Base-by-base conservation (phyloP, 2,797 vertebrate species). In the Falco columbarius region DNA sequence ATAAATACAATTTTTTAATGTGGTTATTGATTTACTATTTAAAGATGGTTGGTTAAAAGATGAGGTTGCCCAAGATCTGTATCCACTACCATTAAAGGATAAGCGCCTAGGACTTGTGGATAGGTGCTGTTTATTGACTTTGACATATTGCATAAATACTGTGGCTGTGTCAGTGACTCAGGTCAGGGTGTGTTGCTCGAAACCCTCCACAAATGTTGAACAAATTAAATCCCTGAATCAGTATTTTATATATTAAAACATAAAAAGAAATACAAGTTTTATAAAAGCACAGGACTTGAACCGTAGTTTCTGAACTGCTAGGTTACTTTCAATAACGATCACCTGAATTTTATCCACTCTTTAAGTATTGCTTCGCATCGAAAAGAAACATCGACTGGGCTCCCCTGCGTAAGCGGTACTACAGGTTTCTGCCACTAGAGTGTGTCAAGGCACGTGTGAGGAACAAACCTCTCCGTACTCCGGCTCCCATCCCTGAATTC, bases 361-460 rank as follows among this genome's bases (percentile, higher is more conserved):
- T 52, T 52, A 81, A 72, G 14, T 62, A 86, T 8, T 63, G 30
- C 15, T 68, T 52, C 4, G 2, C 21, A 49, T 21, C 17, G 26
- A 40, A 82, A 89, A 77, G 55, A 24, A 84, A 32, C 82, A 67
- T 34, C 1, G 10, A 68, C 68, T 26, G 68, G 94, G 91, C 61
- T 91, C 38, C n/a, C 24, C 19, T 22, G 87, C 61, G 44, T 51
- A 13, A 47, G 23, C 7, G 63, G 90, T 89, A 82, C 86, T 96
- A 70, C 83, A 23, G 40, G 86, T 51, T 97, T 85, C 68, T 86
- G 61, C 98, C 98, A 91, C 97, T 97, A 97, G 97, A 97, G 97
- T 93, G 97, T 91, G 95, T 81, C 97, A 90, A 76, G 90, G 92
- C 86, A 93, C 6, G 6, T 3, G 46, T 10, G 87, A 96, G 72